Percentiles rank a stretch among this genome's conserved stretches.
phyloP scores from a whole-genome alignment of 37 sponge, comb jelly and placozoan genomes.

The Hormiphora californensis region DNA sequence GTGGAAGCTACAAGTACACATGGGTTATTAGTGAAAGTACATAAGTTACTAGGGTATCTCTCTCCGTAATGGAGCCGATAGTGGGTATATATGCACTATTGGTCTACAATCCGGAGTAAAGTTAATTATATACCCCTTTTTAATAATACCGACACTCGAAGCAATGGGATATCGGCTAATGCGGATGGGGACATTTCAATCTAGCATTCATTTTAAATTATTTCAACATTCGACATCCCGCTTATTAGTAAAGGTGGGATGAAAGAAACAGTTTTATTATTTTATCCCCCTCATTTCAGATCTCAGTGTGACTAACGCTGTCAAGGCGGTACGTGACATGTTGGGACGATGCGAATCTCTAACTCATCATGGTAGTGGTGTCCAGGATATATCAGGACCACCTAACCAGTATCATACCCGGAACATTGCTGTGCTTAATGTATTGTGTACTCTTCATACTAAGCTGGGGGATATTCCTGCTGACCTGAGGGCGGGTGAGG shows the following conservation, averaged over 20 bases:
- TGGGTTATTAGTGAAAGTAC: too few species aligned
- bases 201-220: background rate
- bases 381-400: background rate
- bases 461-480: conserved; percentile 10
- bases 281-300: background rate
- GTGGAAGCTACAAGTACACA: too few species aligned
- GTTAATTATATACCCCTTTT: background rate
- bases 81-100: background rate
- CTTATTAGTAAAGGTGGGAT: background rate
- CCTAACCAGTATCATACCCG: conserved; percentile 9
- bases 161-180: background rate
- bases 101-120: conserved; percentile 34
- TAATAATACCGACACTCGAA: background rate
- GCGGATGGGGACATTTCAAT: background rate
- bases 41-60: background rate
- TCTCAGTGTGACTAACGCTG: conserved; percentile 12
- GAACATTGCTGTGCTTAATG: conserved; percentile 29
- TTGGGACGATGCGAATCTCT: conserved; percentile 14
- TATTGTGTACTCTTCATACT: conserved; percentile 1
- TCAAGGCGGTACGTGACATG: conserved; percentile 15
- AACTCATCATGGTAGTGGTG: background rate
- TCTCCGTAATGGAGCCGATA: conserved; percentile 14
- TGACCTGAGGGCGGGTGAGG: background rate
- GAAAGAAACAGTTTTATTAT: background rate
- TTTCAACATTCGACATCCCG: background rate